phyloP scores from a whole-genome alignment of 2,888 invertebrate genomes.

The Meganola albula region DNA sequence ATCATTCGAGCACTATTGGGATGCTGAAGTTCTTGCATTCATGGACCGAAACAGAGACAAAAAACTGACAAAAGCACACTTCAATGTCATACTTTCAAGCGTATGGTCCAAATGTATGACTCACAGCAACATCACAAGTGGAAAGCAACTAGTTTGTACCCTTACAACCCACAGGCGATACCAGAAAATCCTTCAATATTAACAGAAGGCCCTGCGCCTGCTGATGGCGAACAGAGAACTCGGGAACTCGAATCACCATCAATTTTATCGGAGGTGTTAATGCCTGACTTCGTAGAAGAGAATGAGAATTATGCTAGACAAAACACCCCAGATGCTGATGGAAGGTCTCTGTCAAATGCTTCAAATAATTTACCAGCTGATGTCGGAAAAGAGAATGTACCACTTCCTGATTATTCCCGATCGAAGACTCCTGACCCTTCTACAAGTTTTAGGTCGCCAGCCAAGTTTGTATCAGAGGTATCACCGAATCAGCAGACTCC shows the following conservation, averaged over 20 bases:
- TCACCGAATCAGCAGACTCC: background rate
- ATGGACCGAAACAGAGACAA: background rate
- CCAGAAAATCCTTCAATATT: conserved; percentile 3
- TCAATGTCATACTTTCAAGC: background rate
- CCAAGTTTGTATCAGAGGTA: background rate
- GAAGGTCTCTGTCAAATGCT: background rate
- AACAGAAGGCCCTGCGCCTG: background rate
- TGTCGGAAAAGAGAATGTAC: conserved; percentile 1
- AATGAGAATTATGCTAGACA: background rate
- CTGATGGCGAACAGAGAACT: background rate
- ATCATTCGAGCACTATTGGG: conserved; percentile 16
- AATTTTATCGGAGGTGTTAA: conserved; percentile 2
- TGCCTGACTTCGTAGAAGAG: conserved; percentile 1
- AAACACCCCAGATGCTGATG: background rate
- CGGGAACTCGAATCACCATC: background rate
- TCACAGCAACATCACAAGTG: conserved; percentile 4
- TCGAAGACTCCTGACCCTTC: background rate
- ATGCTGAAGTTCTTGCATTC: background rate
- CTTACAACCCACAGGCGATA: conserved; percentile 6
- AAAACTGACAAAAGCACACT: background rate
- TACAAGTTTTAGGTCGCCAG: background rate
- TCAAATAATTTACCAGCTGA: background rate
- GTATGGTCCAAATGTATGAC: conserved; percentile 8
- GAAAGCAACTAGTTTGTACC: conserved; percentile 8
- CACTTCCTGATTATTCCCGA: background rate